phyloP scores from a whole-genome alignment of 2,113 vertebrate genomes.

The Platichthys flesus region DNA sequence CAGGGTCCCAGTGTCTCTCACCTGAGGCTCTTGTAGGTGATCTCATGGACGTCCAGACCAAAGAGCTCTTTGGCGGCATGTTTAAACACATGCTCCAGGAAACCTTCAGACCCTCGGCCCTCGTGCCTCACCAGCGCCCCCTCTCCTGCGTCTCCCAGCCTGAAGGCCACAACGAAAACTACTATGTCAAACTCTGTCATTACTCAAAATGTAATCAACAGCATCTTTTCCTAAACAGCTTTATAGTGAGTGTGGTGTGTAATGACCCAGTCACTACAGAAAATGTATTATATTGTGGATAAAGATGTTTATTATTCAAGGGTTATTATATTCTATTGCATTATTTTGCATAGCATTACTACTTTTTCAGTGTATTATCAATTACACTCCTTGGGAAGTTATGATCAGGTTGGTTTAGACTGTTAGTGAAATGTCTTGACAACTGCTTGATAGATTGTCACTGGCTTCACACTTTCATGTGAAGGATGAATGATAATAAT shows the following conservation, averaged over 20 bases:
- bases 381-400: no score
- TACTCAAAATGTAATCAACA: background rate
- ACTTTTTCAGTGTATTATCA: no score
- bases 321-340: no score
- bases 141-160: conserved; percentile 84
- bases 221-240: background rate
- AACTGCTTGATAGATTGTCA: no score
- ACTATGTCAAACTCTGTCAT: background rate
- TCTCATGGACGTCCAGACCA: conserved; percentile 87
- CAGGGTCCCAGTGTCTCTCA: conserved; percentile 48
- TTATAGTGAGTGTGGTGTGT: background rate
- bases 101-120: conserved; percentile 88
- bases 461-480: no score
- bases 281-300: no score
- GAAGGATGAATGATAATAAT: no score
- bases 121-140: conserved; percentile 82
- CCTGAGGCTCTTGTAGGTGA: conserved; percentile 90
- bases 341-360: no score
- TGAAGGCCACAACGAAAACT: conserved; percentile 41
- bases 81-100: conserved; percentile 92
- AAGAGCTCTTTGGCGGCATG: conserved; percentile 94
- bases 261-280: no score
- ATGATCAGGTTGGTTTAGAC: no score
- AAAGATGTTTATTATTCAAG: no score
- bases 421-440: no score